These are phyloP conservation scores for Syrphus vitripennis DNA, from an alignment of 2,888 invertebrate species.

Conservation along the genomic window DNA sequence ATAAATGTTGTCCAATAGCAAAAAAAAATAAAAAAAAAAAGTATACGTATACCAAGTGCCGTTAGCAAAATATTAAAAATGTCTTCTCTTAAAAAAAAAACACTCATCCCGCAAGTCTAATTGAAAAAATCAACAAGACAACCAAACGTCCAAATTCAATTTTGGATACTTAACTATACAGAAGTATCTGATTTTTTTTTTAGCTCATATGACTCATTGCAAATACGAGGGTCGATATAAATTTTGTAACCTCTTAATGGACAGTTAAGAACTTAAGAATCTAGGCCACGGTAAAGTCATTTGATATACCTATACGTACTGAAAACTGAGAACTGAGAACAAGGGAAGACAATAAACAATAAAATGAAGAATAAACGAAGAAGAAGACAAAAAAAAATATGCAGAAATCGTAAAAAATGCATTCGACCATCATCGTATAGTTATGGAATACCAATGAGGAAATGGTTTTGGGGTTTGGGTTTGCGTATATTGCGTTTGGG, in stretches of 20 bases:
- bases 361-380: neutral
- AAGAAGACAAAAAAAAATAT: neutral
- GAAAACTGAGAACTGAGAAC: neutral
- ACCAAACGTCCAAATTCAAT: neutral
- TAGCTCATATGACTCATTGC: conserved; percentile 34
- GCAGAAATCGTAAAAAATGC: conserved; percentile 33
- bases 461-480: no score
- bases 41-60: neutral
- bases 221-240: conserved; percentile 37
- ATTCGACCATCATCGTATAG: conserved; percentile 58
- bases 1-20: neutral
- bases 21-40: no score
- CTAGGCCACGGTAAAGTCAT: conserved; percentile 61
- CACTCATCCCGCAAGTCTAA: neutral
- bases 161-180: neutral
- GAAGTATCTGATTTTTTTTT: neutral
- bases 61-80: conserved; percentile 21
- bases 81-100: neutral
- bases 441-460: conserved; percentile 68
- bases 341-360: conserved; percentile 22
- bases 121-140: conserved; percentile 4
- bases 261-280: conserved; percentile 24
- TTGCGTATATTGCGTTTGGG: conserved; percentile 23
- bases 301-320: neutral
- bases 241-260: conserved; percentile 33